Percentiles rank a stretch among this genome's conserved stretches.
phyloP scores from a whole-genome alignment of 2,113 vertebrate species.

The Centropristis striata region DNA sequence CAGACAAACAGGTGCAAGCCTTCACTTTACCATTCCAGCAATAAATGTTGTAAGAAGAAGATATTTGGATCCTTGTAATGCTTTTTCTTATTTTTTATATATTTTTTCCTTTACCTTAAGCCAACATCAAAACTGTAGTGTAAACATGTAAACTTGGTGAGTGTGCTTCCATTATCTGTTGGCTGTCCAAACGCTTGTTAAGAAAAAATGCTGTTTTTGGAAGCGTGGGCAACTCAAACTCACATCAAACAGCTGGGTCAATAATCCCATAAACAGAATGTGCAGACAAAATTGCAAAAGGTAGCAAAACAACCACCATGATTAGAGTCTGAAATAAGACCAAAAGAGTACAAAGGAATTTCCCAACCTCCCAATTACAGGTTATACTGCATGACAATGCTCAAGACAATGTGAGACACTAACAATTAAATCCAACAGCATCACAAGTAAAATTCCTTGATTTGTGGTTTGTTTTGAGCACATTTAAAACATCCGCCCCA shows the following conservation, averaged over 20 bases:
- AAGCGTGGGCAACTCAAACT: constrained; percentile 70
- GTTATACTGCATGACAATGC: constrained; percentile 60
- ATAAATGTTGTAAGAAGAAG: constrained; percentile 75
- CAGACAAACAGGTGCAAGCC: constrained; percentile 87
- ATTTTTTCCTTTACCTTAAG: constrained; percentile 53
- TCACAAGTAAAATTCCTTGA: constrained; percentile 55
- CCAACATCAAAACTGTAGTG: constrained; percentile 80
- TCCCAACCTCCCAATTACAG: constrained; percentile 53
- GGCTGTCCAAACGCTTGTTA: constrained; percentile 66
- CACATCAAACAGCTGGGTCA: constrained; percentile 59
- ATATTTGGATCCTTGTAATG: constrained; percentile 65
- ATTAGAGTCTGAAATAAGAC: constrained; percentile 66
- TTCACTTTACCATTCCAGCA: constrained; percentile 71
- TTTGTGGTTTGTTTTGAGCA: constrained; percentile 57
- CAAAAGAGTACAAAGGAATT: constrained; percentile 67
- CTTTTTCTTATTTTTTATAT: constrained; percentile 12
- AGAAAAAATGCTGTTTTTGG: constrained; percentile 57
- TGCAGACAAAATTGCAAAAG: constrained; percentile 63
- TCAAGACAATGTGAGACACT: constrained; percentile 69
- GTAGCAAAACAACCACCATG: constrained; percentile 66
- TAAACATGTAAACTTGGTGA: constrained; percentile 84
- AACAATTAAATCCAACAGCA: constrained; percentile 56
- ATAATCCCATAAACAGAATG: constrained; percentile 55
- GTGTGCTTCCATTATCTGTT: constrained; percentile 85
- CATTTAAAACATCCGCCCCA: constrained; percentile 24